Percentiles rank a stretch among this genome's conserved stretches.
phyloP scores from a whole-genome alignment of 1,140 invertebrate genomes.

The Cylas formicarius region DNA sequence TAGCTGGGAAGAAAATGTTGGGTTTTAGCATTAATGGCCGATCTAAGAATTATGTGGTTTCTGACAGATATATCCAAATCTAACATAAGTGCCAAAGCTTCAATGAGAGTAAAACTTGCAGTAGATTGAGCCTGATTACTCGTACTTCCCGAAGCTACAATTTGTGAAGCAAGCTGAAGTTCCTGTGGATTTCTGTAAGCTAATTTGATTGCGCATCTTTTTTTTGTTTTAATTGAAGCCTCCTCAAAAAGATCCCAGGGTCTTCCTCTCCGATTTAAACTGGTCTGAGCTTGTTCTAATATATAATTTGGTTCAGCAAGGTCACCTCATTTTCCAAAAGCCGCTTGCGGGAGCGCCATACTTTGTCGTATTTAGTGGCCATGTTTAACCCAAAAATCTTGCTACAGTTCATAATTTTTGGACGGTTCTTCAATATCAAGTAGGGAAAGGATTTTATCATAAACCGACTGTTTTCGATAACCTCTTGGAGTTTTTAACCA shows the following conservation, averaged over 20 bases:
- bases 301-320: slow-evolving; percentile 5
- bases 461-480: no score
- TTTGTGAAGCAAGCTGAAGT: neutral
- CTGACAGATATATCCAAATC: slow-evolving; percentile 2
- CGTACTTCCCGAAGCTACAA: neutral
- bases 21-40: slow-evolving; percentile 1
- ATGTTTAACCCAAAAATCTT: slow-evolving; percentile 1
- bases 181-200: slow-evolving; percentile 1
- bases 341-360: neutral
- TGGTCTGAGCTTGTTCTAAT: neutral
- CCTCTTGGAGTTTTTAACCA: neutral
- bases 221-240: slow-evolving; percentile 2
- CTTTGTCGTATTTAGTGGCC: neutral
- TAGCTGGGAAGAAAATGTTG: neutral
- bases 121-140: neutral
- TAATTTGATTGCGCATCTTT: neutral
- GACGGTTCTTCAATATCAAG: no score
- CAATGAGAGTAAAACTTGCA: slow-evolving; percentile 1
- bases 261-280: slow-evolving; percentile 4
- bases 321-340: neutral
- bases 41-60: slow-evolving; percentile 5
- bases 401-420: neutral
- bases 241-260: slow-evolving; percentile 1
- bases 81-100: slow-evolving; percentile 1
- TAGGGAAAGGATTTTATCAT: no score